Evolutionary conservation across 2,888 invertebrate genomes (phyloP), one percentile per base, ranked within the genome.

Genomic region (Chelonus formosanus): DNA sequence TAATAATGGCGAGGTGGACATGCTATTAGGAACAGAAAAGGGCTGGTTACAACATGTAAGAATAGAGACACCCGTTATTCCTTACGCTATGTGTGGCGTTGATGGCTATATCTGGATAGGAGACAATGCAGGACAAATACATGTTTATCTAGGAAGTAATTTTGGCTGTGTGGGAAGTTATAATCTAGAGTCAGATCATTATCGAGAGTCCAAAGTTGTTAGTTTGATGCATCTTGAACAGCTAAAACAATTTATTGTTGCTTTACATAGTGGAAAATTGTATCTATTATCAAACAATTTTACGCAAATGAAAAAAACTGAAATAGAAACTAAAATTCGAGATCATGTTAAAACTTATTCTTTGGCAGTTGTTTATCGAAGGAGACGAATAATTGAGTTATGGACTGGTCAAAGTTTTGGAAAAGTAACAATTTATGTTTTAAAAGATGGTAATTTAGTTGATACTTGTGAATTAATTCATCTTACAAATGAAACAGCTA

Each of bases 361-460:
- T 3, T 67, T 84, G 45, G 78, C 81, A n/a, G 80, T 77, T n/a
- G 72, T 84, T 8, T 74, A 76, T 40, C 76, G 75, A 3, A 80
- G 79, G 56, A 76, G 82, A 31, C 75, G 82, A 3, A 71, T 82
- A 32, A 88, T 91, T 75, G 94, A 95, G 80, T 84, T 96, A 10
- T 97, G 97, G 97, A 93, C 95, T 74, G 97, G 97, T 0, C 95
- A 95, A 75, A 88, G 89, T 40, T 89, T 90, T 68, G 95, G 94
- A 0, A 90, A 90, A 61, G 90, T 97, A 71, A 90, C 91, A 58
- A 89, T 94, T 32, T 96, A 95, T 82, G 86, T 90, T 0, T 86
- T 96, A 60, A 89, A 89, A 74, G 90, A 89, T 8, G 74, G 73
- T 0, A 79, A 69, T 64, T 71, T 84, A 31, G 68, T 76, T 3